phyloP scores from a whole-genome alignment of 2,797 vertebrate species.

The Smutsia temminckii region DNA sequence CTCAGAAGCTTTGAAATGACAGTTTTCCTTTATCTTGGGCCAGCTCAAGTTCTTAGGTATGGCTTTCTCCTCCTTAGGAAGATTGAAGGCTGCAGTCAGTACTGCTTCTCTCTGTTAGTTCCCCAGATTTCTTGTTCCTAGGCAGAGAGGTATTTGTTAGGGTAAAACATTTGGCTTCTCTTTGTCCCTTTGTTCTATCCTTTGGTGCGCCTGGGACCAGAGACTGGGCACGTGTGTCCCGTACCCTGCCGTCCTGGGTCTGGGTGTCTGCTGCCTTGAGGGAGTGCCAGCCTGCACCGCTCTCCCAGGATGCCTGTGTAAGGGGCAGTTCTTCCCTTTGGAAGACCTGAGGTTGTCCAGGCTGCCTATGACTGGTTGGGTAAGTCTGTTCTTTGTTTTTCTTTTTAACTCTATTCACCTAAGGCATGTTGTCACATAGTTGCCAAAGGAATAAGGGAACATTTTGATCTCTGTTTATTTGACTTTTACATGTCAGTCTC shows the following conservation, averaged over 20 bases:
- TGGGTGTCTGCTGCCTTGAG: background rate
- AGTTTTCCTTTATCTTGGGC: background rate
- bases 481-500: background rate
- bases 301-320: background rate
- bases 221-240: background rate
- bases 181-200: background rate
- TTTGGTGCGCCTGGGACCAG: background rate
- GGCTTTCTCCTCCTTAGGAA: background rate
- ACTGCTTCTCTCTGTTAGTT: background rate
- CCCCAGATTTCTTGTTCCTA: background rate
- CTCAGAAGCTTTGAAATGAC: background rate
- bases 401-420: background rate
- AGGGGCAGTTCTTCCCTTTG: background rate
- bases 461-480: background rate
- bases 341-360: background rate
- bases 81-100: background rate
- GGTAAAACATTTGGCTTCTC: background rate
- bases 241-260: background rate
- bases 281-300: no score
- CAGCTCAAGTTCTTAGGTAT: background rate
- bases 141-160: background rate
- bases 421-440: background rate
- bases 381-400: background rate
- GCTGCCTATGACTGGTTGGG: background rate
- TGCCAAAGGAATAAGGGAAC: background rate